Conservation (phyloP, 1,140 invertebrate species). For the Berghia stephanieae region DNA sequence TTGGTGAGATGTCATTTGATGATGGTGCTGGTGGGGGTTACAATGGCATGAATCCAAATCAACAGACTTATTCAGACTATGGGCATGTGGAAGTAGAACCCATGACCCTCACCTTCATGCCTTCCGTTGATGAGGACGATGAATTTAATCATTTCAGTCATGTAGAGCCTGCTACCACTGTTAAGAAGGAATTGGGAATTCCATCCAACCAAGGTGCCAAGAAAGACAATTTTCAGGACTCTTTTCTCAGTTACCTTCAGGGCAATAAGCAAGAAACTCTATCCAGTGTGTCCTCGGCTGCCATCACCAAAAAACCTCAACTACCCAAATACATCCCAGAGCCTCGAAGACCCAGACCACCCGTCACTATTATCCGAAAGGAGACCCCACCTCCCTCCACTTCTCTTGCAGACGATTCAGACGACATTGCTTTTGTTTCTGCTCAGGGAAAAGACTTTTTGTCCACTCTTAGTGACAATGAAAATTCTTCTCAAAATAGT, state of each 20-base stretch:
- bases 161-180: constrained; percentile 13
- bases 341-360: constrained; percentile 43
- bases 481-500: constrained; percentile 30
- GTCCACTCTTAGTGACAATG: constrained; percentile 46
- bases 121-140: constrained; percentile 38
- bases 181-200: constrained; percentile 18
- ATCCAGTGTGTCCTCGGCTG: constrained; percentile 58
- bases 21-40: too few species aligned
- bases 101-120: constrained; percentile 24
- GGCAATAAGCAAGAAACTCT: constrained; percentile 65
- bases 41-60: too few species aligned
- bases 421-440: constrained; percentile 36
- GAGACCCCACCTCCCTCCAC: constrained; percentile 24
- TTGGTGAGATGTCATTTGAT: constrained; percentile 25
- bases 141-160: constrained; percentile 37
- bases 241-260: constrained; percentile 61
- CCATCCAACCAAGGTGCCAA: too few species aligned
- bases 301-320: constrained; percentile 57
- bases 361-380: constrained; percentile 6
- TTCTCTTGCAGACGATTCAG: constrained; percentile 40
- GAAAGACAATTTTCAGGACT: constrained; percentile 53
- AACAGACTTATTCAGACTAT: too few species aligned
- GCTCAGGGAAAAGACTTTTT: constrained; percentile 40
- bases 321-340: constrained; percentile 63
- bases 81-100: constrained; percentile 33